Base-by-base conservation (phyloP, 2,888 invertebrate genomes). In the Volucella inanis region DNA sequence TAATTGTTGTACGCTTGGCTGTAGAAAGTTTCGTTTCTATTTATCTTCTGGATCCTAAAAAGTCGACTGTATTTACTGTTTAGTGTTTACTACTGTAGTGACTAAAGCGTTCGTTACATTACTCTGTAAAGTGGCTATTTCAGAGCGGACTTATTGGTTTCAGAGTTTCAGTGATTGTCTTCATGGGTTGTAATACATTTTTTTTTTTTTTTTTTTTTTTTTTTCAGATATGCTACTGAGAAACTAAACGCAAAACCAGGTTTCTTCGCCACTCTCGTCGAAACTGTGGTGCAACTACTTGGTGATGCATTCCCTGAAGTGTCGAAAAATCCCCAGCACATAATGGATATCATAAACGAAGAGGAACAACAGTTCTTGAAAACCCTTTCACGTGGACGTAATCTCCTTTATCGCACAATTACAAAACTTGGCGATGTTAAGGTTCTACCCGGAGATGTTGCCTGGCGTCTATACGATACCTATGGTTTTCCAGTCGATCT, bases 401-500 rank as follows among this genome's bases (percentile, higher is more conserved):
- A 96, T 91, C 93, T 99, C 54, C 93, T 99, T 10, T 97, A 98
- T 91, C 94, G 98, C 89, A 98, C 98, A 1, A 96, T 99, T 86
- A 94, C 94, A 71, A 98, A 98, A 91, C 93, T 99, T 45, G 95
- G 94, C 64, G 93, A 93, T 77, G 93, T 94, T 1, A 95, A 95
- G 90, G 93, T 94, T 59, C 93, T 99, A 87, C 98, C 99, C 47
- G 98, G 99, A 71, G 98, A 99, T 92, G 95, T 99, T 62, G 99
- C 99, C 1, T 99, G 99, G 99, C 94, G 98, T 77, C 93, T 99
- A 74, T 99, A 99, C 92, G 99, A 99, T 90, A 99, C 99, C 0
- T 99, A 99, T 91, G 99, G 99, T 15, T 99, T 99, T 91, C 99
- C 99, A 0, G 95, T 99, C 70, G 99, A 99, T 93, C 94, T 99